phyloP scores from a whole-genome alignment of 2,113 vertebrate species.

The Syrmaticus mikado region DNA sequence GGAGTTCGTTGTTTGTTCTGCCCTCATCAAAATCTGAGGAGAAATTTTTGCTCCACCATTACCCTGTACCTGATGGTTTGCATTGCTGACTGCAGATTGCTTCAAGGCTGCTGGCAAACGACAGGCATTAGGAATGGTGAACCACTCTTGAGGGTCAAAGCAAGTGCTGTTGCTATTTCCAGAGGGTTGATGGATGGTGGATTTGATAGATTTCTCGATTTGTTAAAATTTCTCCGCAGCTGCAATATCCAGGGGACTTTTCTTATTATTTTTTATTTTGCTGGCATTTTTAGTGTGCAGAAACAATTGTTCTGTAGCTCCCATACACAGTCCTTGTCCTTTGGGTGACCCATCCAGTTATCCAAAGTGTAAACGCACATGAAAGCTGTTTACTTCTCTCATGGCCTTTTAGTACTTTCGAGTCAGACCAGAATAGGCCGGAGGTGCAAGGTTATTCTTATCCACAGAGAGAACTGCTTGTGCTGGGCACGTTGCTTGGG shows the following conservation, averaged over 20 bases:
- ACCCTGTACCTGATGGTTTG: neutral
- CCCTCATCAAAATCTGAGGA: neutral
- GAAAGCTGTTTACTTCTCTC: slow-evolving; percentile 57
- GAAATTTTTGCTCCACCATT: neutral
- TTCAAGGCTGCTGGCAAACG: neutral
- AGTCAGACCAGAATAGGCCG: slow-evolving; percentile 19
- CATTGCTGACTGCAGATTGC: rapidly evolving
- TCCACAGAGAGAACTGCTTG: neutral
- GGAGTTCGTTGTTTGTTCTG: neutral
- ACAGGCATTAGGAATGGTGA: neutral
- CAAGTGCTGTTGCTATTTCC: neutral
- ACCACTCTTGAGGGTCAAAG: neutral
- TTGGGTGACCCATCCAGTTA: slow-evolving; percentile 46
- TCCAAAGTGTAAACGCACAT: slow-evolving; percentile 30
- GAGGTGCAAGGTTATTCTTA: neutral
- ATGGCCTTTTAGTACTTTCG: neutral
- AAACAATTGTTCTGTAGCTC: slow-evolving; percentile 18
- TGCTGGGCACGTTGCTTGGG: neutral
- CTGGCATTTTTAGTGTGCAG: neutral
- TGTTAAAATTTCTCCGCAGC: neutral
- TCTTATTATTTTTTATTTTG: neutral
- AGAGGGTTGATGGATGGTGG: neutral
- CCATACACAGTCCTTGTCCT: slow-evolving; percentile 52
- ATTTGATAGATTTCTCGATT: neutral
- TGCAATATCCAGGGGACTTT: neutral